Evolutionary conservation across 2,888 invertebrate species (phyloP), one percentile per base, ranked within the genome.

Genomic region (Linyphia triangularis): DNA sequence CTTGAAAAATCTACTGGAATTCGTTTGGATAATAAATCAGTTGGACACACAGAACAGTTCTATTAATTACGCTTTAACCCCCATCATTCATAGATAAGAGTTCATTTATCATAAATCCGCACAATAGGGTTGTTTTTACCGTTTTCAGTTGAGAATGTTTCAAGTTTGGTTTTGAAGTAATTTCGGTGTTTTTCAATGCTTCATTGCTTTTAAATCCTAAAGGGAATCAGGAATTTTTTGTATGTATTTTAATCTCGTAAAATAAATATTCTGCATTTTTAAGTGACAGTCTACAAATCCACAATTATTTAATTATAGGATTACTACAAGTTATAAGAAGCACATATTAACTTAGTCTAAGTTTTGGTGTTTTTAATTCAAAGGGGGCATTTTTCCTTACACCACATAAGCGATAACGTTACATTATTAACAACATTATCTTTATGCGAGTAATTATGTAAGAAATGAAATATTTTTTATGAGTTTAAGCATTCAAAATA

Each of bases 11-110:
- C 43, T 81, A 51, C 57, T 30, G 33, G 67, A 69, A 65, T 65
- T 65, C 82, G 37, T 16, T 28, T 28, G 63, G 65, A 72, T 83
- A 83, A 83, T 83, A 83, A 83, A 83, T 83, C 73, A 81, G 73
- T 63, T 5, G 33, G 63, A 83, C 83, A 65, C 83, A 51, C 65
- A 83, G n/a, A 13, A 73, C 37, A 61, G 22, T 22, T 28, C 65
- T 40, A 83, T 83, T 83, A 83, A 83, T 83, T 83, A 73, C 65
- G 9, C 19, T 43, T 73, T 73, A 63, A 51, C 63, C 40, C 37
- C 24, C 73, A 83, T 73, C 73, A 26, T 43, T 83, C 72, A 73
- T 10, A 61, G 59, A 65, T 43, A 37, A 40, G 22, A 22, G 24
- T 16, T 22, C 73, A 43, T 82, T 82, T 72, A 72, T 82, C 82